Evolutionary conservation across 2,888 invertebrate species (phyloP), one percentile per base, ranked within the genome.

Genomic region (Dusona sp.): DNA sequence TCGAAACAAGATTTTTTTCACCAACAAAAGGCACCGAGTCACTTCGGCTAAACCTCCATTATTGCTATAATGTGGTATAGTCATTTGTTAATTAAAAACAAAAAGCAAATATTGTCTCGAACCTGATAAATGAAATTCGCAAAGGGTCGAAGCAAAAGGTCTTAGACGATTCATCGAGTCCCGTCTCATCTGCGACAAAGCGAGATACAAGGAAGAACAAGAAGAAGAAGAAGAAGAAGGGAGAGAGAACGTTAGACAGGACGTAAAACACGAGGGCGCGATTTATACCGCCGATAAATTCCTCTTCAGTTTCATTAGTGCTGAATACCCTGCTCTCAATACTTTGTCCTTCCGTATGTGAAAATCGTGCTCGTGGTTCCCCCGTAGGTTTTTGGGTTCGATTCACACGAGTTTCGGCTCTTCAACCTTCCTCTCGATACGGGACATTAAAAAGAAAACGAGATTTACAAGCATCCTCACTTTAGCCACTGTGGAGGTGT

Each of bases 211-310:
- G 42, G 73, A 73, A 25, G 9, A n/a, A 51, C 11, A 57, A 16
- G 57, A 29, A 75, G n/a, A 57, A 74, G 51, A 36, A 51, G 45
- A 13, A 48, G 75, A 57, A 72, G 67, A 33, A 38, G 72, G 61
- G 70, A 42, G 29, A 51, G 48, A 75, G 42, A 68, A 61, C 38
- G 22, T 25, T 65, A 33, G 57, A 29, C 61, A 70, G 65, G 68
- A 64, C 38, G 67, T 33, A 16, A 65, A 65, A 70, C 70, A 75
- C 48, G 78, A 78, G 83, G 87, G 88, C 89, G 90, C 92, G 92
- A 93, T 93, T 93, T 93, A 93, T 93, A 91, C 89, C 90, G 84
- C 64, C 92, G 92, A 93, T 93, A 93, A 93, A 93, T 93, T 92
- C 91, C 90, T 92, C 90, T 91, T 91, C 91, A 90, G 91, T 93